Percentiles rank a stretch among this genome's conserved stretches.
phyloP scores from a whole-genome alignment of 2,113 vertebrate genomes.

The Falco punctatus region DNA sequence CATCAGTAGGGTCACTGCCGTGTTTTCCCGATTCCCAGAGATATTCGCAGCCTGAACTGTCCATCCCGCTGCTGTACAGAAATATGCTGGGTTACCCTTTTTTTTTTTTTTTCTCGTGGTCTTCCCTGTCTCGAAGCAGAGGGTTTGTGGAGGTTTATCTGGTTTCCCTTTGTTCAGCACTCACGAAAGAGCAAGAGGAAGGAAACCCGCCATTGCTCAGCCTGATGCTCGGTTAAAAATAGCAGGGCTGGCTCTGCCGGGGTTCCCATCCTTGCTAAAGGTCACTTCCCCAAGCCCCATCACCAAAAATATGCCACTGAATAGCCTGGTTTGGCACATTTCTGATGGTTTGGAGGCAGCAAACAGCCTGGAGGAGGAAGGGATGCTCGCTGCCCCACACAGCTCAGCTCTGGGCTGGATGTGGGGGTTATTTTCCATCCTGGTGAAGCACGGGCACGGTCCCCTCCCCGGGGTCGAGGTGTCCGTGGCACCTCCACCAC shows the following conservation, averaged over 20 bases:
- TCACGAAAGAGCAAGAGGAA: conserved; percentile 43
- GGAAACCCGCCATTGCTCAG: neutral
- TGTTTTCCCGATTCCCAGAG: neutral
- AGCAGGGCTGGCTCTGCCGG: neutral
- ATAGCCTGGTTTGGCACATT: neutral
- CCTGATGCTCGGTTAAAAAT: neutral
- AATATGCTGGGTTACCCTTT: neutral
- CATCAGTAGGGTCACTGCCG: neutral
- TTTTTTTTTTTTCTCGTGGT: neutral
- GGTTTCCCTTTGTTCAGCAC: neutral
- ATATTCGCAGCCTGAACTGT: neutral
- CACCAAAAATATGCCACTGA: neutral
- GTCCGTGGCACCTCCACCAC: neutral
- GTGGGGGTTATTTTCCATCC: neutral
- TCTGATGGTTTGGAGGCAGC: neutral
- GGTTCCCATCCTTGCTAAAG: neutral
- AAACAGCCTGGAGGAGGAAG: neutral
- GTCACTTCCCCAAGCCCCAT: neutral
- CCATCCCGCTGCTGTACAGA: neutral
- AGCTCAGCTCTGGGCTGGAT: neutral
- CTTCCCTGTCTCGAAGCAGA: neutral
- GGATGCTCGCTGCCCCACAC: neutral
- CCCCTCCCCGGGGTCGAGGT: neutral
- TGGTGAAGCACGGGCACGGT: neutral
- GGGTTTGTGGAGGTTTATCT: neutral